Conservation (phyloP, 2,888 invertebrate genomes). For the Diploptera punctata region DNA sequence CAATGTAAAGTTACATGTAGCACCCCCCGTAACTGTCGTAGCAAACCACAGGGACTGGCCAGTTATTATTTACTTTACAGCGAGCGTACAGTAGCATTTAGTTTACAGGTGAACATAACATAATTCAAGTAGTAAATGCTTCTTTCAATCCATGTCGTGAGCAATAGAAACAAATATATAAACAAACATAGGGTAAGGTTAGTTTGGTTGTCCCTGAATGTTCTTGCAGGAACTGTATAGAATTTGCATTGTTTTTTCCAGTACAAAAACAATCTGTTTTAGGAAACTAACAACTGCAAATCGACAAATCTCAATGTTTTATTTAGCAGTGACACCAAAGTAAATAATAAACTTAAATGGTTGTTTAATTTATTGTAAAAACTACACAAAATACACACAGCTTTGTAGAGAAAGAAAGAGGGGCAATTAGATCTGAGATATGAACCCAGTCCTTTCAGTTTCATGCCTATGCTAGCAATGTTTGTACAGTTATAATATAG, state of each 20-base stretch:
- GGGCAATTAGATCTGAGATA: neutral
- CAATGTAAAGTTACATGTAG: neutral
- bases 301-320: neutral
- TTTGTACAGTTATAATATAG: constrained; percentile 20
- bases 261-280: constrained; percentile 4
- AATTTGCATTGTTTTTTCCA: constrained; percentile 22
- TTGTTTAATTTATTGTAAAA: neutral
- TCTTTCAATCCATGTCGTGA: constrained; percentile 12
- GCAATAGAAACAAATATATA: neutral
- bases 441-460: neutral
- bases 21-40: neutral
- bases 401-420: constrained; percentile 14
- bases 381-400: too few species aligned
- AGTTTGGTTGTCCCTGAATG: neutral
- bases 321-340: constrained; percentile 23
- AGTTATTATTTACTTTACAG: too few species aligned
- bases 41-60: too few species aligned
- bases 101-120: neutral
- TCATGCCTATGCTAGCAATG: neutral
- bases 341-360: constrained; percentile 7
- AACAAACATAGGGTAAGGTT: neutral
- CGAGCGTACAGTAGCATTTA: neutral
- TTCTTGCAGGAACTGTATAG: neutral
- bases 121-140: constrained; percentile 3
- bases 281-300: neutral